Evolutionary conservation across 2,113 vertebrate species (phyloP).

Genomic region (Lasiurus cinereus): DNA sequence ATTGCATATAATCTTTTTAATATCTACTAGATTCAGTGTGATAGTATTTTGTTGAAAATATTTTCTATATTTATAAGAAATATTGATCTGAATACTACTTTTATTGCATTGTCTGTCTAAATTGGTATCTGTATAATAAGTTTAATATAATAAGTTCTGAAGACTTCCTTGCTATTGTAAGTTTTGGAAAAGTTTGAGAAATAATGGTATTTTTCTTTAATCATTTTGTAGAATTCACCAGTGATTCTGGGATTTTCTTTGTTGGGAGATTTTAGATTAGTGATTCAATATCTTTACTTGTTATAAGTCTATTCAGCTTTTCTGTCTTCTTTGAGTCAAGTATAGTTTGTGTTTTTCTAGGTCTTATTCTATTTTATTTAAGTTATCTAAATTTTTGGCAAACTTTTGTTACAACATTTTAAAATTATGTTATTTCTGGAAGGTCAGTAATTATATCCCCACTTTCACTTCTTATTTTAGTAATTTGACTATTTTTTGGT

Average conservation of each 20-base stretch:
- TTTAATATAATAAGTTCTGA: not conserved
- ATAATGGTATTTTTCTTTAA: no score
- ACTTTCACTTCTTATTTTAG: conserved; percentile 11
- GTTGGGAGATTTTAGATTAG: no score
- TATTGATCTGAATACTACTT: not conserved
- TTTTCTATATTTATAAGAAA: not conserved
- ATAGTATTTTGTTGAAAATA: not conserved
- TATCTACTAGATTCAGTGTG: not conserved
- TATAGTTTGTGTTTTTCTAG: not conserved
- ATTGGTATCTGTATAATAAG: not conserved
- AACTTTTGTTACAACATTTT: not conserved
- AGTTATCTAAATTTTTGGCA: not conserved
- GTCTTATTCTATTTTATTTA: not conserved
- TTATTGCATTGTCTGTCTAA: not conserved
- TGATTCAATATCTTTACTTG: no score
- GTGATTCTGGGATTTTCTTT: no score
- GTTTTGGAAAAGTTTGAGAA: not conserved
- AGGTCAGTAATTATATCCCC: not conserved
- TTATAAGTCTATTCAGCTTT: not conserved
- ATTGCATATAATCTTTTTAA: not conserved
- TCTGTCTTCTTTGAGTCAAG: not conserved
- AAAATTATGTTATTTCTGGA: not conserved
- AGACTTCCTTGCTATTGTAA: not conserved
- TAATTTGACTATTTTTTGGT: not conserved
- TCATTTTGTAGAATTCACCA: no score